phyloP scores from a whole-genome alignment of 2,113 vertebrate genomes.

The Mirza zaza region DNA sequence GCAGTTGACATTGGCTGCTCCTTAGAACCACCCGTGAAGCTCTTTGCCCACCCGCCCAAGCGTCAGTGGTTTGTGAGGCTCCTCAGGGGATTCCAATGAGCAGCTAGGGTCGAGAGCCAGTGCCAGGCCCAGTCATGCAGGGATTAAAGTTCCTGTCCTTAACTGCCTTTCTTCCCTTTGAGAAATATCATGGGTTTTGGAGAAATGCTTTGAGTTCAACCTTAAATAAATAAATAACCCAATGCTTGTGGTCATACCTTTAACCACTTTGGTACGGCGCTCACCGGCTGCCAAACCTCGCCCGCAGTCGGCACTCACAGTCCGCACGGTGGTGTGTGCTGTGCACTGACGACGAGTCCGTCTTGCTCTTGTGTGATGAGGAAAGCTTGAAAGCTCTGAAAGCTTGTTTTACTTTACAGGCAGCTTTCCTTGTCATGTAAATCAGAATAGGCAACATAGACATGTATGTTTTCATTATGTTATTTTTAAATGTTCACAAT shows the following conservation, averaged over 20 bases:
- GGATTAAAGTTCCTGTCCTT: not conserved
- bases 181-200: not conserved
- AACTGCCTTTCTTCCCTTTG: not conserved
- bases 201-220: not conserved
- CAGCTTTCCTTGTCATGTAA: too few relatives aligned
- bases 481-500: too few relatives aligned
- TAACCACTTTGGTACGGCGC: too few relatives aligned
- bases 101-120: not conserved
- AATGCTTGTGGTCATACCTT: not conserved
- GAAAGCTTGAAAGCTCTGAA: too few relatives aligned
- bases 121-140: not conserved
- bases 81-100: not conserved
- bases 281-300: too few relatives aligned
- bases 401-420: too few relatives aligned
- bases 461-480: too few relatives aligned
- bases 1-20: not conserved
- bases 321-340: too few relatives aligned
- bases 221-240: not conserved
- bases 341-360: too few relatives aligned
- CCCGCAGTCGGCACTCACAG: too few relatives aligned
- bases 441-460: too few relatives aligned
- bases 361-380: too few relatives aligned
- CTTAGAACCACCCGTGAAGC: not conserved
- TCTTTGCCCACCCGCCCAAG: not conserved
- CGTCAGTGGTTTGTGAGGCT: not conserved